These are phyloP conservation scores for Entomobrya proxima DNA, from an alignment of 2,888 invertebrate genomes.

Conservation along the genomic window DNA sequence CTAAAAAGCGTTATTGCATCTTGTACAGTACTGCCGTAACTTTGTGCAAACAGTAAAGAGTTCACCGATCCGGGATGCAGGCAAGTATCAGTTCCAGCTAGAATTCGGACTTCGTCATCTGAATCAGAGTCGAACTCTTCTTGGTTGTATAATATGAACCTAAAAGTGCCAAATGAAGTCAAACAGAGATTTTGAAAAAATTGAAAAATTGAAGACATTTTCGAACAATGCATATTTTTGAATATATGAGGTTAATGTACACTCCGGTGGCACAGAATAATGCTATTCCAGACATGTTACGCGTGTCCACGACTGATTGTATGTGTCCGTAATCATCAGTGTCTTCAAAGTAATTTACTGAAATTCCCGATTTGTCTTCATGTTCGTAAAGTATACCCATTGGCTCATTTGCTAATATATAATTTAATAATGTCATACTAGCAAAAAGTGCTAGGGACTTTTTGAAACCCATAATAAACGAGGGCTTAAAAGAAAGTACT, in stretches of 20 bases:
- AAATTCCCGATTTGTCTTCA: conserved; percentile 34
- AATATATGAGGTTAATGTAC: conserved; percentile 11
- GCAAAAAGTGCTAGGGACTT: neutral
- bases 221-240: too few relatives aligned
- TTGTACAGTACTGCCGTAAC: neutral
- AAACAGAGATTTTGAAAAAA: neutral
- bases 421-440: neutral
- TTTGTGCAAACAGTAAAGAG: neutral
- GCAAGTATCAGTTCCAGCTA: conserved; percentile 42
- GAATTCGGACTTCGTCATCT: conserved; percentile 29
- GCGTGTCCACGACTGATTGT: neutral
- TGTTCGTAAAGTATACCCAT: conserved; percentile 27
- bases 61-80: neutral
- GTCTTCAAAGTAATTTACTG: conserved; percentile 19
- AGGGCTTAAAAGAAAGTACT: neutral
- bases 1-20: conserved; percentile 33
- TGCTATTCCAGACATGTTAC: neutral
- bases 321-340: conserved; percentile 2
- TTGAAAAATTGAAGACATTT: too few relatives aligned
- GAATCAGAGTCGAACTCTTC: conserved; percentile 14
- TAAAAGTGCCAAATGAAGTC: neutral
- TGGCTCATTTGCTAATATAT: neutral
- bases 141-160: conserved; percentile 41
- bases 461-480: neutral
- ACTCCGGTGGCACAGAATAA: conserved; percentile 49